A percentile compares a stretch with the other conserved stretches of the same genome.
These are phyloP conservation scores for Cantharis flavilabris DNA, from an alignment of 2,888 invertebrate genomes.

Conservation along the genomic window DNA sequence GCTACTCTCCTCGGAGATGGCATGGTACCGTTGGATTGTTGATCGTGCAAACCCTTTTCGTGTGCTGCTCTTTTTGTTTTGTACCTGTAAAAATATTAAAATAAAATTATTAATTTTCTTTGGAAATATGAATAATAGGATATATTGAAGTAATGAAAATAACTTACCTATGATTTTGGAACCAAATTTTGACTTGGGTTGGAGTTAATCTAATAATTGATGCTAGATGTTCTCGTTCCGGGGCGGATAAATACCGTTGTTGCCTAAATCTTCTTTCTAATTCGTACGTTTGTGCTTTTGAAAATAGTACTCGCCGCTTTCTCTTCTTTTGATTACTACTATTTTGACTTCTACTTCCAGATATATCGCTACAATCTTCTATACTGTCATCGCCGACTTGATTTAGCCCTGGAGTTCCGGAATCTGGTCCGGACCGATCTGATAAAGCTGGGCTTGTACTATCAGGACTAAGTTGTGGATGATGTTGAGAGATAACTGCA, in stretches of 20 bases:
- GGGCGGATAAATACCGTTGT: constrained; percentile 95
- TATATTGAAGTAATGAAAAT: no score
- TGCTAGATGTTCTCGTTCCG: constrained; percentile 95
- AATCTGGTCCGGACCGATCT: constrained; percentile 64
- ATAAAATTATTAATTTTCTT: no score
- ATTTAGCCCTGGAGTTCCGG: constrained; percentile 34
- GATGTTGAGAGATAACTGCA: constrained; percentile 32
- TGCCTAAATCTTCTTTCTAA: constrained; percentile 92
- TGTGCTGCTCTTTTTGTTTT: constrained; percentile 98
- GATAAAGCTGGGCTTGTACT: constrained; percentile 86
- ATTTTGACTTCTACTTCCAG: constrained; percentile 48
- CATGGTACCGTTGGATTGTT: constrained; percentile 51
- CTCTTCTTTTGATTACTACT: constrained; percentile 76
- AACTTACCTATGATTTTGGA: constrained; percentile 86
- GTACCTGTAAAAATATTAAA: constrained; percentile 61
- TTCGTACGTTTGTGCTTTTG: constrained; percentile 97
- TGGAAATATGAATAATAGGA: no score
- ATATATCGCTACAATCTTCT: constrained; percentile 20
- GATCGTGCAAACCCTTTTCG: constrained; percentile 81
- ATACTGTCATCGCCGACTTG: constrained; percentile 18
- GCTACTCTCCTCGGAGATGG: constrained; percentile 91
- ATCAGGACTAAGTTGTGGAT: constrained; percentile 79
- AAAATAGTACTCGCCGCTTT: constrained; percentile 94
- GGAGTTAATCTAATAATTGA: constrained; percentile 93
- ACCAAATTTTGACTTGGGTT: constrained; percentile 99